Percentiles rank a stretch among this genome's conserved stretches.
phyloP scores from a whole-genome alignment of 2,888 invertebrate species.

The Lacanobia oleracea region DNA sequence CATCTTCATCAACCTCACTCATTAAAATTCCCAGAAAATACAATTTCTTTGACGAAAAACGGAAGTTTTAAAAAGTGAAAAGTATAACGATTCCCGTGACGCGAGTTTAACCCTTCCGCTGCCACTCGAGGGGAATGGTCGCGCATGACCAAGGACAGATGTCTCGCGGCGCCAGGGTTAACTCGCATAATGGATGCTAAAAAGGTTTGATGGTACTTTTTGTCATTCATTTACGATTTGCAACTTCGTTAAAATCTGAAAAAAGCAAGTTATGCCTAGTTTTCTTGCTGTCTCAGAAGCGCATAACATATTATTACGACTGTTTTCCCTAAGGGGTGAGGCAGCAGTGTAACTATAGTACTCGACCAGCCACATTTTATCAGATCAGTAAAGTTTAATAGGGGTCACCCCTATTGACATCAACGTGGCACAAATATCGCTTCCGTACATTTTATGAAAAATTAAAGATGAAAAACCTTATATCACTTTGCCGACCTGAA shows the following conservation, averaged over 20 bases:
- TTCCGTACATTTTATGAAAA: too few species aligned
- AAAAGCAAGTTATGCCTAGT: slow-evolving; percentile 11
- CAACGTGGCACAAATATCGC: not conserved
- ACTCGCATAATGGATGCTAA: slow-evolving; percentile 54
- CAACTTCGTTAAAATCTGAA: slow-evolving; percentile 16
- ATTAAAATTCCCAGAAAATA: slow-evolving; percentile 54
- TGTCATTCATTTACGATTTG: slow-evolving; percentile 38
- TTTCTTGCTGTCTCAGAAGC: not conserved
- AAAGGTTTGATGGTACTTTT: slow-evolving; percentile 37
- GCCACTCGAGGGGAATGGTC: slow-evolving; percentile 50
- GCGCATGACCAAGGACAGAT: slow-evolving; percentile 63
- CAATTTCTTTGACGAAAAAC: slow-evolving; percentile 41
- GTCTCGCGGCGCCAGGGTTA: slow-evolving; percentile 53
- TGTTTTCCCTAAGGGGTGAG: not conserved
- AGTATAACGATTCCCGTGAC: slow-evolving; percentile 57
- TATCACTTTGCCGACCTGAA: not conserved
- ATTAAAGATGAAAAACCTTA: not conserved
- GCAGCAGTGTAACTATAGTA: too few species aligned
- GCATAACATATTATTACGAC: not conserved
- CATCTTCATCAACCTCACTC: slow-evolving; percentile 27
- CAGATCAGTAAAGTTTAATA: too few species aligned
- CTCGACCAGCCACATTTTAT: too few species aligned
- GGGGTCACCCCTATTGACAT: not conserved
- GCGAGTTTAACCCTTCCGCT: slow-evolving; percentile 56
- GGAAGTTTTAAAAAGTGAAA: slow-evolving; percentile 40